These are phyloP conservation scores for Harpagoxenus sublaevis DNA, from an alignment of 2,888 invertebrate species.

Conservation along the genomic window DNA sequence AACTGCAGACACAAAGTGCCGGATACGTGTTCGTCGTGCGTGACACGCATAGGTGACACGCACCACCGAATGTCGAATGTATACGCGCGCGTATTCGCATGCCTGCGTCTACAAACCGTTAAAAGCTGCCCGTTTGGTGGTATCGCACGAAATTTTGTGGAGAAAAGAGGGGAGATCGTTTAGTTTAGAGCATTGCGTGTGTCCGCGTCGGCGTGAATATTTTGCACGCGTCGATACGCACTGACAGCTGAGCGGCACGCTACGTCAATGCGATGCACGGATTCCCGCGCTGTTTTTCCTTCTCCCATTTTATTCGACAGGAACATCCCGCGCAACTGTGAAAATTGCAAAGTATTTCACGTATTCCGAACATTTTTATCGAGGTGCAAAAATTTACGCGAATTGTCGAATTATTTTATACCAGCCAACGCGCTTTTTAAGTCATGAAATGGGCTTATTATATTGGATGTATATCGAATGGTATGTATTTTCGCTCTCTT, in stretches of 20 bases:
- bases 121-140: constrained; percentile 48
- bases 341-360: constrained; percentile 35
- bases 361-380: background rate
- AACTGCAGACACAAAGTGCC: constrained; percentile 71
- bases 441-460: constrained; percentile 20
- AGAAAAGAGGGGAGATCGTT: background rate
- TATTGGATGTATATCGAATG: background rate
- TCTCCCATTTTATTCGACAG: background rate
- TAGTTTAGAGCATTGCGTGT: background rate
- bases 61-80: constrained; percentile 55
- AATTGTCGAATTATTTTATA: constrained; percentile 30
- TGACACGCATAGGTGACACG: constrained; percentile 73
- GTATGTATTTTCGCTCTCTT: background rate
- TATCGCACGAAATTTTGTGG: constrained; percentile 14
- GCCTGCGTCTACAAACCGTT: constrained; percentile 68
- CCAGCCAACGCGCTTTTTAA: background rate
- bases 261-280: constrained; percentile 17
- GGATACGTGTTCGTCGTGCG: constrained; percentile 76
- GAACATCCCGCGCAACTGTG: background rate
- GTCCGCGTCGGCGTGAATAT: constrained; percentile 24
- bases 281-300: constrained; percentile 6
- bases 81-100: constrained; percentile 48
- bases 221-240: constrained; percentile 44
- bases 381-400: constrained; percentile 39
- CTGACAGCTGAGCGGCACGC: constrained; percentile 23